These are phyloP conservation scores for Drosophila borborema DNA, from an alignment of 2,888 invertebrate species.

Conservation along the genomic window DNA sequence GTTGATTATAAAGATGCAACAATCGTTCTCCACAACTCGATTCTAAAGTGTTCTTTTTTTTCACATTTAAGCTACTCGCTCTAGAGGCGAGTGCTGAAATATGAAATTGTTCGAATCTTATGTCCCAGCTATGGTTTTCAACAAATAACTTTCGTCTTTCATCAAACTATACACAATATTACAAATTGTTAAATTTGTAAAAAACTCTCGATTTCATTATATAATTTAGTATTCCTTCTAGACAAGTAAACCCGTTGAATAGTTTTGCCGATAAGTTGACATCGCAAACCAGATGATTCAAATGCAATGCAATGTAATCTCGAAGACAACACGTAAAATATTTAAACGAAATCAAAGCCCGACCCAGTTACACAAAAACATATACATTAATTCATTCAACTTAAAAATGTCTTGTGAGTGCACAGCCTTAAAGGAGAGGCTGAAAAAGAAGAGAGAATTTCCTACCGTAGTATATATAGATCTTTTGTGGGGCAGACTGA, in stretches of 20 bases:
- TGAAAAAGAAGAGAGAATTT: background rate
- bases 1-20: background rate
- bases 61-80: too few relatives aligned
- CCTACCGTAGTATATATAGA: background rate
- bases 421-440: background rate
- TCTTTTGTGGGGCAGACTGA: background rate
- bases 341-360: background rate
- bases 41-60: too few relatives aligned
- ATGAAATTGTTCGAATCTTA: background rate
- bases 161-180: background rate
- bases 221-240: too few relatives aligned
- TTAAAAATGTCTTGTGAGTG: background rate
- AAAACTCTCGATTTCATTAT: too few relatives aligned
- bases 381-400: background rate
- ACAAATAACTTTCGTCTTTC: background rate
- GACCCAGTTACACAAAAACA: background rate
- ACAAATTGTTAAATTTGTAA: too few relatives aligned
- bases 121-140: background rate
- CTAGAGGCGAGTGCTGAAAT: too few relatives aligned
- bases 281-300: too few relatives aligned
- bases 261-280: too few relatives aligned
- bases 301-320: too few relatives aligned
- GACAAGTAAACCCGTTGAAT: too few relatives aligned
- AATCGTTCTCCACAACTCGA: background rate
- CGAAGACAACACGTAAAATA: background rate